phyloP scores from a whole-genome alignment of 2,888 invertebrate species.

The Andrena hattorfiana region DNA sequence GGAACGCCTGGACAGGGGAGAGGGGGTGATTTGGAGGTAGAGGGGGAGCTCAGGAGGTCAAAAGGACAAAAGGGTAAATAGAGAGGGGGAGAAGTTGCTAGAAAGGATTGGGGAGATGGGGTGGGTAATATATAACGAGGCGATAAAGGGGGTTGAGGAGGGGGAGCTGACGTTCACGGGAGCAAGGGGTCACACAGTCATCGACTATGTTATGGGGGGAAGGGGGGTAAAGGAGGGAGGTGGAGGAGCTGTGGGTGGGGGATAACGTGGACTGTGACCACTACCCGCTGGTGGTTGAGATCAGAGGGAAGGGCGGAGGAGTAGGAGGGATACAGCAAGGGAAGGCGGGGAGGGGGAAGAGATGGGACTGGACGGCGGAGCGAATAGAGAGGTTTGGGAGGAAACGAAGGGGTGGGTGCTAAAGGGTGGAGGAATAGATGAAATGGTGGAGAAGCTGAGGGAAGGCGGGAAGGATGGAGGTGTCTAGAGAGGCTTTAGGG shows the following conservation, averaged over 20 bases:
- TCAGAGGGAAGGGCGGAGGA: not conserved
- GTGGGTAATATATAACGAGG: not conserved
- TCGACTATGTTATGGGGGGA: not conserved
- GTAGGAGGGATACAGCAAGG: not conserved
- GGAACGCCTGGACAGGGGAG: not conserved
- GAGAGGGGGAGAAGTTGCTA: not conserved
- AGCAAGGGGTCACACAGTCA: not conserved
- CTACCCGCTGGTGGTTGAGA: not conserved
- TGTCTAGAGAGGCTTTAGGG: not conserved
- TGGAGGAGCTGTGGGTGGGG: not conserved
- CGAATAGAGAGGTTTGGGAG: not conserved
- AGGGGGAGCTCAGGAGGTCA: not conserved
- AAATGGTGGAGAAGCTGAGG: no score
- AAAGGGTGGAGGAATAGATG: no score
- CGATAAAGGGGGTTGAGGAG: not conserved
- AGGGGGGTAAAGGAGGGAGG: not conserved
- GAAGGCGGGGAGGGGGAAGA: not conserved
- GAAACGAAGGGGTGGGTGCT: not conserved
- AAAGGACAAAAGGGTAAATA: not conserved
- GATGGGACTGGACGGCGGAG: not conserved
- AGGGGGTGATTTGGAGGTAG: not conserved
- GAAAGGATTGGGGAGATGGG: not conserved
- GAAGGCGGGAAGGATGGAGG: not conserved
- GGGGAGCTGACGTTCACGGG: not conserved
- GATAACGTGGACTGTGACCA: not conserved